Base-by-base conservation (phyloP, 2,888 invertebrate genomes). In the Drosophila stalkeri region DNA sequence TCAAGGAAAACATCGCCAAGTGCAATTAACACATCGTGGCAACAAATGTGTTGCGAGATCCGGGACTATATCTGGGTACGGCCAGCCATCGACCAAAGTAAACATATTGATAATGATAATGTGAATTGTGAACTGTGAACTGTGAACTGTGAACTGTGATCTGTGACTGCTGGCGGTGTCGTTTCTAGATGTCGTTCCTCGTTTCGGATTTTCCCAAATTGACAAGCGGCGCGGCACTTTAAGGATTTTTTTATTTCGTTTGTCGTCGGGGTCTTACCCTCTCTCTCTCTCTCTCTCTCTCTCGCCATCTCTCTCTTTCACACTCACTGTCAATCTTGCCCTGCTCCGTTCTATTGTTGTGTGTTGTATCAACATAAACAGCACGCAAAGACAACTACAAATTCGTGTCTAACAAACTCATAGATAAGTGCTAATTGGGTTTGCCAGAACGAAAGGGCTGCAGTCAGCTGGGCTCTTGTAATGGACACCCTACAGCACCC, bases 1-100 rank as follows among this genome's bases (percentile, higher is more conserved):
- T 80, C 87, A 89, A 86, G 90, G 75, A 89, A 87, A 87, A 90
- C 87, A 89, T 82, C 64, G 86, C 84, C 89, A 84, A 82, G 86
- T 89, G 78, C 89, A 87, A 87, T 87, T 87, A 90, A 90, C 87
- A 87, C 87, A 84, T 87, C 65, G 64, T 56, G 61, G 55, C 64
- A 63, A 52, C 60, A 54, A 64, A 82, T 80, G 69, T 82, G 86
- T 69, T 51, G 62, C 81, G 65, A 77, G 62, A 51, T 49, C 55
- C 54, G 56, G 55, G 54, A n/a, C 39, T 12, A 37, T 23, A 9
- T 5, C 14, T 9, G 44, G 46, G 18, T 39, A 39, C 51, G 31
- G 31, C 41, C 49, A 37, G 31, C 18, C 56, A 54, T 62, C 44
- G 31, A 56, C 52, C 69, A 62, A 80, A 81, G 77, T 75, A 88